Conservation (phyloP, 2,797 vertebrate species). For the Lerista edwardsae region DNA sequence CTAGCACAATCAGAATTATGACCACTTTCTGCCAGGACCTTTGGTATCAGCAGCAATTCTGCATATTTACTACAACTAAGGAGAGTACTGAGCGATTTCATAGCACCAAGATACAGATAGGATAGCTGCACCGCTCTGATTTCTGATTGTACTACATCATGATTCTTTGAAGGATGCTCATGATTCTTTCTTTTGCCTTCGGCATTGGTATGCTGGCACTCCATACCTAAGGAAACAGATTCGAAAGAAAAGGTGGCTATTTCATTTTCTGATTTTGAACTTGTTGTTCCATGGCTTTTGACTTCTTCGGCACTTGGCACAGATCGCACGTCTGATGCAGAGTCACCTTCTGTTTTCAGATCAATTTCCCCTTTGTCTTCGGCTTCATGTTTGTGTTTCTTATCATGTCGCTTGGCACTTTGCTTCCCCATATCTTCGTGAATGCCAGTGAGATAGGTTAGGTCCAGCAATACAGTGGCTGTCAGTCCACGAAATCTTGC, state of each 20-base stretch:
- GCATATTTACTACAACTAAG: conserved; percentile 98
- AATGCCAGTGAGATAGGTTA: conserved; percentile 95
- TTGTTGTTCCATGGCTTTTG: conserved; percentile 79
- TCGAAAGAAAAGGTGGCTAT: conserved; percentile 83
- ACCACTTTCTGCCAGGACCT: conserved; percentile 87
- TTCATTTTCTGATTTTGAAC: conserved; percentile 87
- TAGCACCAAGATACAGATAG: conserved; percentile 94
- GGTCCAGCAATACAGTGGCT: conserved; percentile 92
- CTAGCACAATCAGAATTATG: conserved; percentile 91
- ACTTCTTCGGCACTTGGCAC: conserved; percentile 87
- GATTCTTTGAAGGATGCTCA: conserved; percentile 82
- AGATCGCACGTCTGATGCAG: conserved; percentile 76
- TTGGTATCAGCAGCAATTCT: conserved; percentile 94
- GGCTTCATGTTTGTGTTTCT: conserved; percentile 84
- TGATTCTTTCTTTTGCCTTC: conserved; percentile 89
- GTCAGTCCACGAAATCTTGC: conserved; percentile 93
- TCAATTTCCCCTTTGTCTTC: conserved; percentile 83
- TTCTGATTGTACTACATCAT: conserved; percentile 89
- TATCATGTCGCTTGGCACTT: conserved; percentile 87
- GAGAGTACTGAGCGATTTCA: conserved; percentile 94
- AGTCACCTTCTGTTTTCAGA: conserved; percentile 77
- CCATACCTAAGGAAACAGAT: conserved; percentile 68
- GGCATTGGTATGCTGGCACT: conserved; percentile 73
- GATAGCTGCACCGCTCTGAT: conserved; percentile 94
- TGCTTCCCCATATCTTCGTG: conserved; percentile 90